Percentiles rank a stretch among this genome's conserved stretches.
These are phyloP conservation scores for Ameiurus melas DNA, from an alignment of 2,113 vertebrate species.

Conservation along the genomic window DNA sequence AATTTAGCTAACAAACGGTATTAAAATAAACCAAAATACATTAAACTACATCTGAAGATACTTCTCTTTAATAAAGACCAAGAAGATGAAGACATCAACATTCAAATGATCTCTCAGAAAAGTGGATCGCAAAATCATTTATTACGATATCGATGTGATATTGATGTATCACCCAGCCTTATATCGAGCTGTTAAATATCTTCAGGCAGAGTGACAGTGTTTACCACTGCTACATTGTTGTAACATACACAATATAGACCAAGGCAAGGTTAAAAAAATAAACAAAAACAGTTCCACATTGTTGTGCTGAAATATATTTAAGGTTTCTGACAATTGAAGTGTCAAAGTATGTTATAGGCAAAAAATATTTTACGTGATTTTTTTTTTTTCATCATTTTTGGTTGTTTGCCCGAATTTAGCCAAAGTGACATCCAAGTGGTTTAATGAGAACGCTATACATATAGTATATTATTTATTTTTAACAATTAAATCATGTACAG, in stretches of 20 bases:
- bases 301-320: not conserved
- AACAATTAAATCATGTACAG: not conserved
- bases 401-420: not conserved
- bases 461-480: not conserved
- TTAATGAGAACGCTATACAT: not conserved
- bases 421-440: not conserved
- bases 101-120: too few relatives aligned
- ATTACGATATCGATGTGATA: too few relatives aligned
- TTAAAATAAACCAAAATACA: too few relatives aligned
- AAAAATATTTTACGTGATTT: not conserved
- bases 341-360: not conserved
- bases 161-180: too few relatives aligned
- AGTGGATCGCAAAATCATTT: too few relatives aligned
- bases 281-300: not conserved
- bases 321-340: not conserved
- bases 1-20: too few relatives aligned
- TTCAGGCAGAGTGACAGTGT: not conserved
- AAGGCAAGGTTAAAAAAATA: not conserved
- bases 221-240: not conserved
- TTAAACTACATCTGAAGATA: too few relatives aligned
- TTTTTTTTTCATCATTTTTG: not conserved
- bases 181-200: not conserved
- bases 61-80: too few relatives aligned
- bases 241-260: not conserved
- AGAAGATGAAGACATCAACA: too few relatives aligned